Conservation (phyloP, 2,888 invertebrate species). For the Ormyrus rosae region DNA sequence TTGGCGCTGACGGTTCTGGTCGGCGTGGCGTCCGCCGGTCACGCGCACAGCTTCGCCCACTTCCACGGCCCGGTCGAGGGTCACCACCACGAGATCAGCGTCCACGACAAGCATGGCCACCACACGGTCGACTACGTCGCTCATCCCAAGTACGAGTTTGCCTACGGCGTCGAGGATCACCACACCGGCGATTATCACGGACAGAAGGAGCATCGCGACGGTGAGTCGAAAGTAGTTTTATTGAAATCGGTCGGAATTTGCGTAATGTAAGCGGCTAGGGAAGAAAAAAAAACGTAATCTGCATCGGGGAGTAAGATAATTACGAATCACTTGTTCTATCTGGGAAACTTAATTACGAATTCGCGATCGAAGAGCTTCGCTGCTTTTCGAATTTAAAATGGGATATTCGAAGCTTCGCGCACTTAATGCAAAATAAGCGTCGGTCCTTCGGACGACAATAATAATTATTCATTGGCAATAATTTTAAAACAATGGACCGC, state of each 20-base stretch:
- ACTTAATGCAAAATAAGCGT: no score
- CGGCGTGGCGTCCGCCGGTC: conserved; percentile 66
- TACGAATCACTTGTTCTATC: no score
- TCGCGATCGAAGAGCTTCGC: no score
- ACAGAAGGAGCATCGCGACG: conserved; percentile 73
- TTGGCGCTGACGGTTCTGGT: conserved; percentile 63
- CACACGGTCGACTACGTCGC: conserved; percentile 67
- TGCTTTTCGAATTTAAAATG: no score
- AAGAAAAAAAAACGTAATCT: no score
- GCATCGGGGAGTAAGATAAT: no score
- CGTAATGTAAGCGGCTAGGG: no score
- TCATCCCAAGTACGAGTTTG: conserved; percentile 69
- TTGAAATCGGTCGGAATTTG: background rate
- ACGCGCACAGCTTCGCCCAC: conserved; percentile 73
- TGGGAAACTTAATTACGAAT: no score
- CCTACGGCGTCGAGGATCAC: conserved; percentile 69
- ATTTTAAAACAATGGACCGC: background rate
- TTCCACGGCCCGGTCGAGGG: conserved; percentile 72
- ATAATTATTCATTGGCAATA: background rate
- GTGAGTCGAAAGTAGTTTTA: conserved; percentile 56
- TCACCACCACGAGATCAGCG: conserved; percentile 65
- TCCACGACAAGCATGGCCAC: conserved; percentile 69
- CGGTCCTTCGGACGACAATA: no score
- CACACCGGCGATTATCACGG: conserved; percentile 73
- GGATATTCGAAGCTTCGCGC: no score